Base-by-base conservation (phyloP, 2,113 vertebrate genomes). In the Glaucidium brasilianum region DNA sequence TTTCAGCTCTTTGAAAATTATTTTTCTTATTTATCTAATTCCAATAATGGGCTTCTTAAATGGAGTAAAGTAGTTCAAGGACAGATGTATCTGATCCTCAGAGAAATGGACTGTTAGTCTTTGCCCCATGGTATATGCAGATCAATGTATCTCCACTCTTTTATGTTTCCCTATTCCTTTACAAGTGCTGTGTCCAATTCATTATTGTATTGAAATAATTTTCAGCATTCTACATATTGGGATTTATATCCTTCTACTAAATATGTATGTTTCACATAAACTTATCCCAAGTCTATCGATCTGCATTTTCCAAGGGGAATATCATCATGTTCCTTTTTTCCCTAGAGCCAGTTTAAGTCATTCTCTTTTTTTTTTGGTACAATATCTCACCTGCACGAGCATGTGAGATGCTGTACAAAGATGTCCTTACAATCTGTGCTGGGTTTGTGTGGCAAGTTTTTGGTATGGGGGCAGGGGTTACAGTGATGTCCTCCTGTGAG, bases 71-170 rank as follows among this genome's bases (percentile, higher is more conserved):
- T 50, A 56, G 12, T 69, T 82, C 55, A 82, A 82, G 29, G 11
- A 34, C 26, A 85, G 49, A 41, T 45, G 32, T 27, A 23, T 55
- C 32, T 56, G 69, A 60, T 69, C 5, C 55, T 77, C 15, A 82
- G 59, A 56, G 32, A 84, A 88, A 87, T 9, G 9, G 16, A 30
- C 29, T 64, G 32, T 43, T 32, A 21, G 2, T 52, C 15, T 71
- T 76, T 1, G 0, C 6, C 8, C 37, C 7, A 4, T 6, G 0
- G 11, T 55, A 21, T 30, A 18, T 32, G 12, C 9, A 68, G 43
- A 45, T 52, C 35, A 67, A 10, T 32, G 6, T 43, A 63, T 41
- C 19, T 21, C 50, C 50, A 6, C 11, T 80, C 34, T 79, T 90
- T 62, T 37, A 3, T 37, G 5, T 41, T 83, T 60, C 37, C 14